Conservation (phyloP, 1,140 invertebrate genomes). For the Drosophila pruinosa region DNA sequence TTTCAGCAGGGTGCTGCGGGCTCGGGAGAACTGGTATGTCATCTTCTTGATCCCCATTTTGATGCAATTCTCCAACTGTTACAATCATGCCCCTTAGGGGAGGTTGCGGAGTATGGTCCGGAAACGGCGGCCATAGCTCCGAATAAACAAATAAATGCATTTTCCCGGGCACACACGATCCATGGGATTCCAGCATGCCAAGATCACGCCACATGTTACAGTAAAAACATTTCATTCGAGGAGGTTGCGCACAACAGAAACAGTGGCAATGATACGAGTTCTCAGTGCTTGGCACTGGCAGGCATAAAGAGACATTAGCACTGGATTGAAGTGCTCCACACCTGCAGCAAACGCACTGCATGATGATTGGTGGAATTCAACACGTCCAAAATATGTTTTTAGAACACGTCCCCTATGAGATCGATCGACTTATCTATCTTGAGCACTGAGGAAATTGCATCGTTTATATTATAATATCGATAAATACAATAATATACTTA, state of each 20-base stretch:
- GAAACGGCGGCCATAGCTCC: conserved; percentile 37
- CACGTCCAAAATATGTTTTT: too few species aligned
- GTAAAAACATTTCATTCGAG: conserved; percentile 30
- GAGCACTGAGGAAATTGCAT: too few species aligned
- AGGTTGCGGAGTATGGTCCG: neutral
- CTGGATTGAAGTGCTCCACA: conserved; percentile 1
- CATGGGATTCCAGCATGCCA: neutral
- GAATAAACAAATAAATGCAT: conserved; percentile 27
- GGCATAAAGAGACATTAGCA: neutral
- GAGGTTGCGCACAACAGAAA: conserved; percentile 36
- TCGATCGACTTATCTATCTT: neutral
- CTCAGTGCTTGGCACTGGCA: neutral
- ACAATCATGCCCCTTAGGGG: neutral
- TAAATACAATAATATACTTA: too few species aligned
- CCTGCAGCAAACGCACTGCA: conserved; percentile 25
- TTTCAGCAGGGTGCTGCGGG: neutral
- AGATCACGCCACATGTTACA: conserved; percentile 23
- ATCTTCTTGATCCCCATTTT: neutral
- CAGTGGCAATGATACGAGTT: conserved; percentile 11
- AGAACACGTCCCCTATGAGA: too few species aligned
- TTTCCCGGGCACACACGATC: neutral
- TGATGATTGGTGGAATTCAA: too few species aligned
- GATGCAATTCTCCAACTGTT: neutral
- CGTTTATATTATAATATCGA: too few species aligned
- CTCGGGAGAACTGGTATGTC: neutral